These are phyloP conservation scores for Pelosia muscerda DNA, from an alignment of 2,888 invertebrate species.

Conservation along the genomic window DNA sequence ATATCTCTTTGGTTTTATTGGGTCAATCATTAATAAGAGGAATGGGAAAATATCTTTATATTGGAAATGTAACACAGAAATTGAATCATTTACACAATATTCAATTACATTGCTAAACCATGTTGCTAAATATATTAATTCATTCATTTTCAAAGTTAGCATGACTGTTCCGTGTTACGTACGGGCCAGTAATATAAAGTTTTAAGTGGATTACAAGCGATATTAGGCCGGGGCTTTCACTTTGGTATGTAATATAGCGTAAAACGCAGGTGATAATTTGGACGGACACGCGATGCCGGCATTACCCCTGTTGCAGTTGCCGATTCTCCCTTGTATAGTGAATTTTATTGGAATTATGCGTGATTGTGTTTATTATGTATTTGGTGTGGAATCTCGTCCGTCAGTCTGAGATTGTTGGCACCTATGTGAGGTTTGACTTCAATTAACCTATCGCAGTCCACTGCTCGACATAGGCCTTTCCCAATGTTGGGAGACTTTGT, in stretches of 20 bases:
- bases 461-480: no score
- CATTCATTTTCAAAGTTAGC: slow-evolving; percentile 55
- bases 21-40: no score
- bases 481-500: no score
- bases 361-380: background rate
- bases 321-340: background rate
- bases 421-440: no score
- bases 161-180: slow-evolving; percentile 46
- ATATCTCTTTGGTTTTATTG: no score
- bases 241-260: slow-evolving; percentile 66
- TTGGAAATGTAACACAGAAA: background rate
- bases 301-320: slow-evolving; percentile 63
- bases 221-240: slow-evolving; percentile 72
- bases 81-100: slow-evolving; percentile 29
- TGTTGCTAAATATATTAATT: slow-evolving; percentile 41
- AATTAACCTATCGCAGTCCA: no score
- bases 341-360: background rate
- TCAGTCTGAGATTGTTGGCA: no score
- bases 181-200: slow-evolving; percentile 60
- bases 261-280: slow-evolving; percentile 70
- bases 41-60: no score
- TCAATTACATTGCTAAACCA: slow-evolving; percentile 43
- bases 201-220: slow-evolving; percentile 77
- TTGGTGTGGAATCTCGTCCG: no score
- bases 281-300: slow-evolving; percentile 71